These are phyloP conservation scores for Platichthys stellatus DNA, from an alignment of 2,113 vertebrate genomes.

Conservation along the genomic window DNA sequence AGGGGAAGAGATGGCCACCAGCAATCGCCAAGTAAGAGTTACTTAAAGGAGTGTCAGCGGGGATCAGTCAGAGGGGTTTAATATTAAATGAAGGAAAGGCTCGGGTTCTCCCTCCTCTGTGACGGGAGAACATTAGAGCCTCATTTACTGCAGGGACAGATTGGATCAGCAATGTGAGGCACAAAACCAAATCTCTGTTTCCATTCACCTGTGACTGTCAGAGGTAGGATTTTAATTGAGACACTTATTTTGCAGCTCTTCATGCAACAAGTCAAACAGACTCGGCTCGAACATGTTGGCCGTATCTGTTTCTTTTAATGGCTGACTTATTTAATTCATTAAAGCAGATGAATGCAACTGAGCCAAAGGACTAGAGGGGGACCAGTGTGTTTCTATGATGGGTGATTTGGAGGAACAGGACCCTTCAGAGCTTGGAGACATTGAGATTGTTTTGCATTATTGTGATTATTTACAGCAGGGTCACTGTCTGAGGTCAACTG, in stretches of 20 bases:
- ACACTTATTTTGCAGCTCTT: background rate
- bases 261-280: slow-evolving; percentile 7
- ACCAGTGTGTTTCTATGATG: slow-evolving; percentile 7
- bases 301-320: background rate
- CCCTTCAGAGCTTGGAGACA: background rate
- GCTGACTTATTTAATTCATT: background rate
- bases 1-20: slow-evolving; percentile 49
- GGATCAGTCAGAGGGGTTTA: slow-evolving; percentile 69
- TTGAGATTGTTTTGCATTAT: background rate
- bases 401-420: background rate
- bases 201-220: slow-evolving; percentile 21
- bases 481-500: background rate
- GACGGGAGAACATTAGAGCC: slow-evolving; percentile 61
- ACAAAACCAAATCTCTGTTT: slow-evolving; percentile 41
- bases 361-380: background rate
- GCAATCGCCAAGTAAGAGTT: slow-evolving; percentile 72
- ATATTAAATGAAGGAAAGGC: slow-evolving; percentile 72
- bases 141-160: slow-evolving; percentile 62
- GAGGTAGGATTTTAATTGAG: slow-evolving; percentile 15
- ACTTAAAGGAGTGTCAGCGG: slow-evolving; percentile 70
- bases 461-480: background rate
- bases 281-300: background rate
- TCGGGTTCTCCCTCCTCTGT: slow-evolving; percentile 68
- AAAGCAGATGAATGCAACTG: background rate
- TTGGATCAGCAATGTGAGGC: slow-evolving; percentile 21